Evolutionary conservation across 2,113 vertebrate genomes (phyloP).

Genomic region (Onychostruthus taczanowskii): DNA sequence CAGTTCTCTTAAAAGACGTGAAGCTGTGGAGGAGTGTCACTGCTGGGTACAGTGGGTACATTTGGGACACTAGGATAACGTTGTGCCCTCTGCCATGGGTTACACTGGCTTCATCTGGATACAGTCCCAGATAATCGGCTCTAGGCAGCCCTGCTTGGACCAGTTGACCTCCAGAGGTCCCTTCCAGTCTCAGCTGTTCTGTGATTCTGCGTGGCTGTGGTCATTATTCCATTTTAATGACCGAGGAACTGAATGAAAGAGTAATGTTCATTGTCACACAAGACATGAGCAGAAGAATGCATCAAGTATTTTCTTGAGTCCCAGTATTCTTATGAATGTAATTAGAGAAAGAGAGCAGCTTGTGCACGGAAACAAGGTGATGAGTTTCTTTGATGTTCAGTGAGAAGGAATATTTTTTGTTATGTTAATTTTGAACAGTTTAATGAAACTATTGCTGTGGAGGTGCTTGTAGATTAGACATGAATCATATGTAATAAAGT

Average conservation of each 20-base stretch:
- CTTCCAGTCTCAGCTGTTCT: background rate
- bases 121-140: background rate
- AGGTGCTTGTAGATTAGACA: background rate
- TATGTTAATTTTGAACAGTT: background rate
- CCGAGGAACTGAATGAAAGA: background rate
- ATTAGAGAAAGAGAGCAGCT: background rate
- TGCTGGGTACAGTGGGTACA: background rate
- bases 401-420: background rate
- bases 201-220: background rate
- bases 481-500: background rate
- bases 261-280: background rate
- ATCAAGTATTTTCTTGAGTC: background rate
- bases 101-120: background rate
- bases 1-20: background rate
- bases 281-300: background rate
- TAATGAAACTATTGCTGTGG: background rate
- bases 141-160: background rate
- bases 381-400: background rate
- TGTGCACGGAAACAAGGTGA: background rate
- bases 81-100: background rate
- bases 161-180: background rate
- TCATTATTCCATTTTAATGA: background rate
- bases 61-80: background rate
- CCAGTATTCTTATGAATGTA: background rate
- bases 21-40: background rate